phyloP scores from a whole-genome alignment of 2,888 invertebrate species.

The Drosophila koepferae region DNA sequence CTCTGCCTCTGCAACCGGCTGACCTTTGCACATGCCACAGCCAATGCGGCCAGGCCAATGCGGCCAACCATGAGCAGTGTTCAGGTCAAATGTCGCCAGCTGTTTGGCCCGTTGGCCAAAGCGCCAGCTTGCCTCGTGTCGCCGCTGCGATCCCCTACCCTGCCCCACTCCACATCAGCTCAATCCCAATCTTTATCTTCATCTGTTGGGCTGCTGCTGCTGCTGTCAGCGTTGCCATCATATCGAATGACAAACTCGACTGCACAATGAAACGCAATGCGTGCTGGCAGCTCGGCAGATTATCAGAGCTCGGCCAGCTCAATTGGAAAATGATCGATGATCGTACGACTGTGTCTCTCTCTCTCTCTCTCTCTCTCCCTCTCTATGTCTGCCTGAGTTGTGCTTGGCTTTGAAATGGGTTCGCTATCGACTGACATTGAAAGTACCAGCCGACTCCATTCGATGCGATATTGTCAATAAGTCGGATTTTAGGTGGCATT shows the following conservation, averaged over 20 bases:
- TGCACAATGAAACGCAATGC: slow-evolving; percentile 56
- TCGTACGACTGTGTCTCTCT: slow-evolving; percentile 19
- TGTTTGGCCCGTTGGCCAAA: slow-evolving; percentile 28
- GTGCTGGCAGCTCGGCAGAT: slow-evolving; percentile 55
- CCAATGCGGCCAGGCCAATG: not conserved
- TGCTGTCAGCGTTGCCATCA: slow-evolving; percentile 75
- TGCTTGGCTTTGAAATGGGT: slow-evolving; percentile 51
- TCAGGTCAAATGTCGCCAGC: slow-evolving; percentile 55
- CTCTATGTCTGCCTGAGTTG: slow-evolving; percentile 1
- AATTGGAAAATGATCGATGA: slow-evolving; percentile 80
- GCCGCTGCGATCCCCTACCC: not conserved
- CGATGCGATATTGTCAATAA: slow-evolving; percentile 43
- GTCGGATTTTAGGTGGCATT: slow-evolving; percentile 47
- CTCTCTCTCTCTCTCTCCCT: not conserved
- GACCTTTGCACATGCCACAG: slow-evolving; percentile 79
- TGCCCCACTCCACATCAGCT: not conserved
- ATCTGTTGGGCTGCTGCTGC: slow-evolving; percentile 37
- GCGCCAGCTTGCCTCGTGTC: slow-evolving; percentile 31
- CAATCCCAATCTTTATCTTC: slow-evolving; percentile 46
- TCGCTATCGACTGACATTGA: slow-evolving; percentile 36
- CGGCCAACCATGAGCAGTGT: not conserved
- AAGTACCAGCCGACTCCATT: slow-evolving; percentile 1
- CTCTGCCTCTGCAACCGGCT: slow-evolving; percentile 65
- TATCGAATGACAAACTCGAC: slow-evolving; percentile 76
- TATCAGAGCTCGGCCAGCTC: slow-evolving; percentile 67